Evolutionary conservation across 2,888 invertebrate species (phyloP), one percentile per base, ranked within the genome.

Genomic region (Drosophila putrida): DNA sequence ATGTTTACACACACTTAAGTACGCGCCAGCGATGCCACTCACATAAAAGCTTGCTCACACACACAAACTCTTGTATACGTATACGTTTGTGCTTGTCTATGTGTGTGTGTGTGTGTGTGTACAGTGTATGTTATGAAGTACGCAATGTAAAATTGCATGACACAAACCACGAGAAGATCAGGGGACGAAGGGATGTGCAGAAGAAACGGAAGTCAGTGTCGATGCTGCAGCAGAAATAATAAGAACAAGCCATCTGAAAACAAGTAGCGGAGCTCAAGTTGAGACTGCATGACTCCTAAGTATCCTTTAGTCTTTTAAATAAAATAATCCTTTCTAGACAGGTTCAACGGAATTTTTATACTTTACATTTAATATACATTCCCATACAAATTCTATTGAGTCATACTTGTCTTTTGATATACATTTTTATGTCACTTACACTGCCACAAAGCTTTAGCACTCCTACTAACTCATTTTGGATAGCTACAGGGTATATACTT

Each of bases 1-100:
- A 47, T 81, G 78, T 71, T 89, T 84, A 87, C 88, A 87, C 70
- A 84, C 57, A 75, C 88, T 82, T 75, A 66, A 83, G 78, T 72
- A 55, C 67, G 54, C 66, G 49, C 63, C 44, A 55, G 60, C 61
- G 57, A 50, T 57, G 70, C 68, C 44, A 64, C 54, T 49, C 53
- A 65, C 63, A 68, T 46, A 65, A 51, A 63, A 64, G 79, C 75
- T 67, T 57, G 10, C 33, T 28, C 31, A 20, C 49, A n/a, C 38
- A 71, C 71, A 68, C 69, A 20, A 20, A 62, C 36, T 55, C 41
- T 35, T 36, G 38, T 33, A 55, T 35, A 39, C 6, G 13, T 6
- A 43, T 20, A 36, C 31, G 38, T 6, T 39, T 13, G n/a, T 9
- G 28, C 27, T 6, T 3, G 5, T 27, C 4, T 33, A 27, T 51